phyloP scores from a whole-genome alignment of 2,797 vertebrate species.

The Manis javanica region DNA sequence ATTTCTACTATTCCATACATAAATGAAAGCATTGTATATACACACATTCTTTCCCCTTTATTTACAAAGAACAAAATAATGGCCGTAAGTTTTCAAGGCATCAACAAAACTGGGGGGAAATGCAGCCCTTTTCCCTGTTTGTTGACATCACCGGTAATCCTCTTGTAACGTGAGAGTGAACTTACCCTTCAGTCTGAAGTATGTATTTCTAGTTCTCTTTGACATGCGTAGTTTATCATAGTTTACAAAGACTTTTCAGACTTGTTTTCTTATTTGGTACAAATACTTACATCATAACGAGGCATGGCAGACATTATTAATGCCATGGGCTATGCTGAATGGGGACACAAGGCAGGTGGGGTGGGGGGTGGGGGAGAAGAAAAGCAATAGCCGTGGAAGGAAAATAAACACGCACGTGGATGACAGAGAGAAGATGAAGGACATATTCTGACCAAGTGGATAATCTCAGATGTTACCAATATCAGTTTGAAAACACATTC shows the following conservation, averaged over 20 bases:
- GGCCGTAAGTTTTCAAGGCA: not conserved
- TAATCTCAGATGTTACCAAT: not conserved
- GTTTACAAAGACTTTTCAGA: not conserved
- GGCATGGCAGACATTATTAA: not conserved
- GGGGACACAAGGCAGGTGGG: not conserved
- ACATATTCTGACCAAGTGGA: not conserved
- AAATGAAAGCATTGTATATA: not conserved
- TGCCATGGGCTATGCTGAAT: not conserved
- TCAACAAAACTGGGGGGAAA: not conserved
- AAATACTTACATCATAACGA: not conserved
- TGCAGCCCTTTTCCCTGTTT: not conserved
- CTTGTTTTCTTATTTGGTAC: conserved; percentile 20
- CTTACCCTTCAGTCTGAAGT: conserved; percentile 22
- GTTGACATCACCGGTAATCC: not conserved
- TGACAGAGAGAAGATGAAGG: not conserved
- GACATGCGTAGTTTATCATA: not conserved
- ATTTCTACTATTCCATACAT: not conserved
- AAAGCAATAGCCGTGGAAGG: not conserved
- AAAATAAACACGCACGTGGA: not conserved
- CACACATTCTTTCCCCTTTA: not conserved
- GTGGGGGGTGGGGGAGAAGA: not conserved
- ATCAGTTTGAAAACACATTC: not conserved
- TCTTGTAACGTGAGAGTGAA: not conserved
- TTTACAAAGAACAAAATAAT: conserved; percentile 20
- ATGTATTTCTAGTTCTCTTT: conserved; percentile 36